Evolutionary conservation across 1,140 invertebrate genomes (phyloP).

Genomic region (Phymastichus coffea): DNA sequence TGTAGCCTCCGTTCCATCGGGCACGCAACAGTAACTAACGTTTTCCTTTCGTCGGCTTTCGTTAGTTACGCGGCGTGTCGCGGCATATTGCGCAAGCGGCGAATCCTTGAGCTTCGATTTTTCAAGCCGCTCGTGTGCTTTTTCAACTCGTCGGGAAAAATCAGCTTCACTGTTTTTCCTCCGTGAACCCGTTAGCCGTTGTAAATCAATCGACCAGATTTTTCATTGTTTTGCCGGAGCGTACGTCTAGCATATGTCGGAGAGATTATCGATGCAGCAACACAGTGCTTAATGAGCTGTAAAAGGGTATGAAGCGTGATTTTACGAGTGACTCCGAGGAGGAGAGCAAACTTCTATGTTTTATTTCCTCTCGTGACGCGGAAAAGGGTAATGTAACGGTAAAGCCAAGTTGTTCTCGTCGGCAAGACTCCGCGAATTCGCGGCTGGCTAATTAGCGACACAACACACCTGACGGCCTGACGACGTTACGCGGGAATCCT

Average conservation of each 20-base stretch:
- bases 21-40: too few species aligned
- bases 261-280: too few species aligned
- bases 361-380: too few species aligned
- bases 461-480: too few species aligned
- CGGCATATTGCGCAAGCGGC: constrained; percentile 19
- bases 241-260: too few species aligned
- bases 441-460: constrained; percentile 24
- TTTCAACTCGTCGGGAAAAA: not conserved
- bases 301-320: constrained; percentile 7
- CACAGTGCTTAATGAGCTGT: constrained; percentile 15
- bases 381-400: constrained; percentile 11
- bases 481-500: not conserved
- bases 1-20: too few species aligned
- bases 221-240: too few species aligned
- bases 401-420: constrained; percentile 13
- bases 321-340: not conserved
- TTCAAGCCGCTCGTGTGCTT: constrained; percentile 20
- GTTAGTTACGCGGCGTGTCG: not conserved
- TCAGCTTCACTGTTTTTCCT: not conserved
- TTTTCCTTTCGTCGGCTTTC: not conserved
- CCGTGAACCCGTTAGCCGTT: too few species aligned
- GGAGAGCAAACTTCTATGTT: not conserved
- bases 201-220: too few species aligned
- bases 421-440: constrained; percentile 22
- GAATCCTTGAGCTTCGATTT: constrained; percentile 19